Base-by-base conservation (phyloP, 2,797 vertebrate genomes). In the Neosilurus mollespiculum region DNA sequence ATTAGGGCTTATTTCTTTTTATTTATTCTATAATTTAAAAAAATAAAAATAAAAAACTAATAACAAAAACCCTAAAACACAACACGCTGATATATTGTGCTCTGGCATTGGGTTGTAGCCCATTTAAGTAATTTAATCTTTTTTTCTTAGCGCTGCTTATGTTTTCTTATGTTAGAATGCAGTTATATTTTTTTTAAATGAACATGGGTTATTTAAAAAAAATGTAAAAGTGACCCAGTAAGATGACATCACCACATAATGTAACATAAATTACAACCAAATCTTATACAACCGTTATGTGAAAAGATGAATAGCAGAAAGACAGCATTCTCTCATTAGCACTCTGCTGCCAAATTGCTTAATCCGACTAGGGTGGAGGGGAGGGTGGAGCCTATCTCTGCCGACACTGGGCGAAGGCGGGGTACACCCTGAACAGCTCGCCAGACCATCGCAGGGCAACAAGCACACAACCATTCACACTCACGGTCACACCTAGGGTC, bases 161-260 rank as follows among this genome's bases (percentile, higher is more conserved):
- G 9, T 24, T 66, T 66, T 58, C 43, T 64, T 73, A 56, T 26
- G 62, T 26, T 34, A 80, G 10, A 12, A 84, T 37, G 65, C 16
- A 49, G 59, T 22, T 12, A 20, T 61, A 30, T 77, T 70, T 26
- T 61, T 30, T 34, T 49, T 16, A 67, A 81, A 67, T 62, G 72
- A 73, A 49, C 9, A 7, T 65, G 53, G 37, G 16, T 22, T 59
- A 76, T 72, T 79, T 75, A 65, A 49, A 73, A 79, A 61, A 72
- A 37, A 37, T 22, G 24, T 62, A 81, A 73, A 72, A 65, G 65
- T 65, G 71, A 67, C 71, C 72, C 59, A 67, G 64, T 75, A 82
- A 81, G 20, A 71, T 64, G 76, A 82, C 75, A 87, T 67, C 66
- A 30, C 61, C 26, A 26, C 14, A 34, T 9, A 61, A 8, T 72